phyloP scores from a whole-genome alignment of 2,888 invertebrate genomes.

The Embidobia sp. region DNA sequence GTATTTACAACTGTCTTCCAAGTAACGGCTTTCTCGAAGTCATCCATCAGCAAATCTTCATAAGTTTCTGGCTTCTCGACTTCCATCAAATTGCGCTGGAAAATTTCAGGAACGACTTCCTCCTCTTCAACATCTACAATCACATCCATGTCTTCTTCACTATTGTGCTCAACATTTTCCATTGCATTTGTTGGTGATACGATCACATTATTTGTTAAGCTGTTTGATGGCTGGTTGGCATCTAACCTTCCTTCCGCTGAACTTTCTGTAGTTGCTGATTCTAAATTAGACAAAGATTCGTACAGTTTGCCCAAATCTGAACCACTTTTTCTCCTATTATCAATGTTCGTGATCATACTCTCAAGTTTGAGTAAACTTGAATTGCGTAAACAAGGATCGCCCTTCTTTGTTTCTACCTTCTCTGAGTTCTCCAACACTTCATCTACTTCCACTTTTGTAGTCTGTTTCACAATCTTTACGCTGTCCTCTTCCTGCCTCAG shows the following conservation, averaged over 20 bases:
- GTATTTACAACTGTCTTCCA: constrained; percentile 36
- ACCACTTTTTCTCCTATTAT: constrained; percentile 57
- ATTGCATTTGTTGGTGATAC: constrained; percentile 40
- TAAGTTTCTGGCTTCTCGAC: constrained; percentile 55
- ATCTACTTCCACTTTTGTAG: constrained; percentile 77
- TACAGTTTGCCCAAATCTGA: too few species aligned
- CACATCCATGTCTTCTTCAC: constrained; percentile 39
- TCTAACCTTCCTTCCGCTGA: too few species aligned
- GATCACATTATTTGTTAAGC: too few species aligned
- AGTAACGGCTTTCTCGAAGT: constrained; percentile 52
- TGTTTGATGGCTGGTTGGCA: too few species aligned
- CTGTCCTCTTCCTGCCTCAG: constrained; percentile 76
- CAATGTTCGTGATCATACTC: constrained; percentile 78
- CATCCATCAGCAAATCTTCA: constrained; percentile 66
- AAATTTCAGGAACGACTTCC: constrained; percentile 69
- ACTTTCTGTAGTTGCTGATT: too few species aligned
- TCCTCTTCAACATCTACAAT: constrained; percentile 61
- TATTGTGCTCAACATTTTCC: constrained; percentile 26
- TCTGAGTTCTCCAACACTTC: constrained; percentile 80
- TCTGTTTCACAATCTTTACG: constrained; percentile 78
- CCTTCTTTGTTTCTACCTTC: constrained; percentile 76
- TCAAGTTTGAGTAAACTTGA: constrained; percentile 78
- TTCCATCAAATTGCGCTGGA: constrained; percentile 51
- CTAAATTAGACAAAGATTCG: too few species aligned
- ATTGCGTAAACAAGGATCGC: constrained; percentile 76